Evolutionary conservation across 2,797 vertebrate genomes (phyloP).

Genomic region (Sandelia bainsii): DNA sequence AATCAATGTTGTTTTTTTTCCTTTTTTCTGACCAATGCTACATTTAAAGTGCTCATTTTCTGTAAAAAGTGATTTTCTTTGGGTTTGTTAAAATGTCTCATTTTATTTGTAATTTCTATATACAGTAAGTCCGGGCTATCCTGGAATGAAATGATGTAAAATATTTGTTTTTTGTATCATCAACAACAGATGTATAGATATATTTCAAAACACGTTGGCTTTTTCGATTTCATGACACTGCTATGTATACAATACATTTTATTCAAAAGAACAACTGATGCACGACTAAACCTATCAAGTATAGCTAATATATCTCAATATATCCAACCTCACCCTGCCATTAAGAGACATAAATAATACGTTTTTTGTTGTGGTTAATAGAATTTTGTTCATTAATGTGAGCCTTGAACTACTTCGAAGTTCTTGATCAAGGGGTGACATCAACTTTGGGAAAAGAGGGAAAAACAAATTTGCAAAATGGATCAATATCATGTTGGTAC

Average conservation of each 20-base stretch:
- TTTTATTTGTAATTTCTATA: too few species aligned
- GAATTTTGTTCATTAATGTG: neutral
- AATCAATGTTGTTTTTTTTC: too few species aligned
- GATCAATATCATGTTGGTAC: neutral
- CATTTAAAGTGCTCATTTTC: too few species aligned
- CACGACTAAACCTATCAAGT: constrained; percentile 20
- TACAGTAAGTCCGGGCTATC: too few species aligned
- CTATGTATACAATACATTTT: constrained; percentile 16
- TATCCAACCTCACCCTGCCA: neutral
- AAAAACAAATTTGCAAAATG: neutral
- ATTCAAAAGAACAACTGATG: constrained; percentile 18
- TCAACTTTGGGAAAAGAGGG: neutral
- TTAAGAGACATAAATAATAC: neutral
- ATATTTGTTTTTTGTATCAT: too few species aligned
- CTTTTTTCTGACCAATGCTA: too few species aligned
- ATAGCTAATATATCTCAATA: too few species aligned
- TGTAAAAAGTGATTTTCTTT: too few species aligned
- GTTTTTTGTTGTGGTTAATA: neutral
- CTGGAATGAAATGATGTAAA: too few species aligned
- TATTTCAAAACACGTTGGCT: constrained; percentile 10
- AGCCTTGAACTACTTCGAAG: too few species aligned
- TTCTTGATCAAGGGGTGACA: neutral
- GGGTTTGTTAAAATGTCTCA: too few species aligned
- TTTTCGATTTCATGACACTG: constrained; percentile 25
- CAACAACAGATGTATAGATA: too few species aligned